Conservation (phyloP, 2,888 invertebrate species). For the Leptinotarsa rubiginosa region DNA sequence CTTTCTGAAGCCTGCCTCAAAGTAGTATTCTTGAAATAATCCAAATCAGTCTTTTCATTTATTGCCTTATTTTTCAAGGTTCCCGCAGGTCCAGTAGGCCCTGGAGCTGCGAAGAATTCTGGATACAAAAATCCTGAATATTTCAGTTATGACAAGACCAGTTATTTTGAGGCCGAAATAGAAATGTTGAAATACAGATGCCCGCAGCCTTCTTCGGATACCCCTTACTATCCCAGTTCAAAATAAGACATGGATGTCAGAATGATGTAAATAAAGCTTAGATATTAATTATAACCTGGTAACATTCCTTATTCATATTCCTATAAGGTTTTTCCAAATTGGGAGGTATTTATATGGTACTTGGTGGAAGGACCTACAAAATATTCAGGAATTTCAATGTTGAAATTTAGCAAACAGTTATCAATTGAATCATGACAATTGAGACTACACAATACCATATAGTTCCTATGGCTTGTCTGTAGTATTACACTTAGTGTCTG, state of each 20-base stretch:
- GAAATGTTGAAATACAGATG: conserved; percentile 85
- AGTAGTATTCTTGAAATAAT: conserved; percentile 13
- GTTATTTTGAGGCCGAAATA: conserved; percentile 86
- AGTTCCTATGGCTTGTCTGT: too few relatives aligned
- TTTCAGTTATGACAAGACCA: conserved; percentile 81
- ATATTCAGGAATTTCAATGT: too few relatives aligned
- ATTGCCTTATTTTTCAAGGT: conserved; percentile 51
- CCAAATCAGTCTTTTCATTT: neutral
- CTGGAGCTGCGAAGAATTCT: conserved; percentile 74
- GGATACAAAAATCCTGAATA: conserved; percentile 90
- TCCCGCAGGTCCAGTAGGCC: conserved; percentile 73
- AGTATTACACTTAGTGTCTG: too few relatives aligned
- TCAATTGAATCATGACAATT: too few relatives aligned
- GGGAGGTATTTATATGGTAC: too few relatives aligned
- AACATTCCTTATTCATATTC: neutral
- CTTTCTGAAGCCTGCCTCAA: conserved; percentile 73
- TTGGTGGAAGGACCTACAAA: too few relatives aligned
- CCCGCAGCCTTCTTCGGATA: conserved; percentile 77
- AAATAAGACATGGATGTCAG: conserved; percentile 18
- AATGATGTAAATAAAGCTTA: conserved; percentile 7
- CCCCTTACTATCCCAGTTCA: conserved; percentile 45
- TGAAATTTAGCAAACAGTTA: too few relatives aligned
- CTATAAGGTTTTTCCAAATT: too few relatives aligned
- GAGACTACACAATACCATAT: too few relatives aligned
- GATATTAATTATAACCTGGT: neutral